Base-by-base conservation (phyloP, 2,113 vertebrate species). In the Alosa alosa region DNA sequence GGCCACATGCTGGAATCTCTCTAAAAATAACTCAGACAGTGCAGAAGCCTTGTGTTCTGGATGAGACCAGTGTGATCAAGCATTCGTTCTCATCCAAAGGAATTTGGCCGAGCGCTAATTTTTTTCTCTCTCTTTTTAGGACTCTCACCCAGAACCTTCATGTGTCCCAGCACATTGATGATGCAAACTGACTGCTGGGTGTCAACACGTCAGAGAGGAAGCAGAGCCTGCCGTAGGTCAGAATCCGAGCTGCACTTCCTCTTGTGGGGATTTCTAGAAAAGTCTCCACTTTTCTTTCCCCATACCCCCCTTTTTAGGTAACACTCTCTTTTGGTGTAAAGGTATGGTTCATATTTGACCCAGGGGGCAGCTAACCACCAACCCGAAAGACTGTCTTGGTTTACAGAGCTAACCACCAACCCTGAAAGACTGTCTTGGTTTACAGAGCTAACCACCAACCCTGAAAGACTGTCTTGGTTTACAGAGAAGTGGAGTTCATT, bases 1-100 rank as follows among this genome's bases (percentile, higher is more conserved):
- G 9, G 17, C 82, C 44, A 83, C 25, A 85, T n/a, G 20, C 49
- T 50, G 39, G 49, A 86, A 44, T 81, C 57, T 84, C 83, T n/a
- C 68, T 68, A 68, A 25, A 68, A 68, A 68, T 68, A 68, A 68
- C n/a, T 68, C 60, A 68, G 5, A 25, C n/a, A 22, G 4, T 4
- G 25, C 60, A 25, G 17, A 60, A 60, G 55, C 55, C 55, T 60
- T 68, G 60, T 68, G 60, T 68, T n/a, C 60, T 25, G 60, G 0
- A 68, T n/a, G n/a, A 68, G 60, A 25, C 60, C 60, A 68, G 60
- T 68, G 60, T 31, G 60, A 68, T 68, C 22, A 68, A 68, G 10
- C 60, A 68, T 68, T 68, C 60, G 31, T n/a, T 68, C 60, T 68
- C 60, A 8, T 6, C 6, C 60, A 68, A 10, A 25, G 60, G 60